Conservation (phyloP, 1,140 invertebrate species). For the Papilio xuthus region DNA sequence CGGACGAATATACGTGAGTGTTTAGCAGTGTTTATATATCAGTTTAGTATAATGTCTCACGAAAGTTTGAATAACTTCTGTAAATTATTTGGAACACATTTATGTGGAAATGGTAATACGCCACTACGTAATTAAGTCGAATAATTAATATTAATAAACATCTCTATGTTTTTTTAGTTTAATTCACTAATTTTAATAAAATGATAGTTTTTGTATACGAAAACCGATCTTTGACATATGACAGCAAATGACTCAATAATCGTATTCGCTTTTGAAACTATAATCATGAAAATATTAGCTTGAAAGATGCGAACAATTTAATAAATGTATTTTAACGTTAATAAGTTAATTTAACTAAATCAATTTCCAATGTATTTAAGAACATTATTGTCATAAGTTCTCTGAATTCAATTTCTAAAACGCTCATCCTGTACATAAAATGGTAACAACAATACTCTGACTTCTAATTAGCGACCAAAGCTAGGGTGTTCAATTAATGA, state of each 20-base stretch:
- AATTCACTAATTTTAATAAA: background rate
- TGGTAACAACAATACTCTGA: background rate
- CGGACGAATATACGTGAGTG: too few relatives aligned
- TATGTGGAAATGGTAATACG: too few relatives aligned
- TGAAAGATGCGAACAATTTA: background rate
- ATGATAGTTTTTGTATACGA: background rate
- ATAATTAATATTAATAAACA: too few relatives aligned
- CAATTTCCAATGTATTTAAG: too few relatives aligned
- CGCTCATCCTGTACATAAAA: slow-evolving; percentile 21
- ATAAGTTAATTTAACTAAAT: background rate
- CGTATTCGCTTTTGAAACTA: background rate
- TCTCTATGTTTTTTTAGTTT: too few relatives aligned
- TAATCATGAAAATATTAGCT: background rate
- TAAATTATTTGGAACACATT: too few relatives aligned
- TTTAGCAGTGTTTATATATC: too few relatives aligned
- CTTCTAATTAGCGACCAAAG: slow-evolving; percentile 22
- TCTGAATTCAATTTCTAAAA: too few relatives aligned
- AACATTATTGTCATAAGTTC: too few relatives aligned
- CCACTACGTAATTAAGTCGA: too few relatives aligned
- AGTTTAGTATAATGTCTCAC: too few relatives aligned
- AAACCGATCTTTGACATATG: background rate
- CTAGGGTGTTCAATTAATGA: slow-evolving; percentile 23
- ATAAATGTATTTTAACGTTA: background rate
- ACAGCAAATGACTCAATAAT: background rate
- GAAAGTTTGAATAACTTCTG: too few relatives aligned